Base-by-base conservation (phyloP, 2,797 vertebrate genomes). In the Siniperca scherzeri region DNA sequence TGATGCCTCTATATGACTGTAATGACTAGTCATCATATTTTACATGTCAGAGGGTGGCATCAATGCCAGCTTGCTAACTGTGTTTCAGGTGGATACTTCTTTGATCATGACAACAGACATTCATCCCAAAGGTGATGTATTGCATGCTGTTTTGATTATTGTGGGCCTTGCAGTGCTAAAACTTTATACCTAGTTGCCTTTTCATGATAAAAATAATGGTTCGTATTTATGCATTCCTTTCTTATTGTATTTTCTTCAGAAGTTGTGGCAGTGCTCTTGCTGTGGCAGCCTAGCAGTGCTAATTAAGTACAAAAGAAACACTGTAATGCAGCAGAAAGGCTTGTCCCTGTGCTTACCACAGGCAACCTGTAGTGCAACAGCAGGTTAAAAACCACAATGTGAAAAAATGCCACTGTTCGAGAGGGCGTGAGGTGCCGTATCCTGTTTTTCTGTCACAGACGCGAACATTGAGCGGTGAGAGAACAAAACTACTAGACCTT, bases 401-500 rank as follows among this genome's bases (percentile, higher is more conserved):
- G 33, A 83, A 78, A 86, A 69, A 42, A 69, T 55, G 36, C n/a
- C 59, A 77, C 80, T 3, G 75, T 69, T 71, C 19, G 17, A 80
- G 46, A 56, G 83, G 81, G 88, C 80, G 81, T 78, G 56, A 77
- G 66, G 84, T 81, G 78, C 81, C 85, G 88, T 91, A 91, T 95
- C 93, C 94, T 95, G 94, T 95, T 95, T 91, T 90, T 91, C 83
- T 84, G 80, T 86, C 27, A 70, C 70, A 89, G 62, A 66, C 27
- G 33, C 44, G 69, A 79, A 80, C 30, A 64, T 36, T 27, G 44
- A 70, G 55, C 56, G 0, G 73, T 27, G 62, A 82, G 57, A 73
- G 77, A 75, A 73, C 60, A 48, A 78, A 89, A 77, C 66, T 80
- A 42, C 4, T 5, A 73, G 60, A 46, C 27, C 70, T 77, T 22